Conservation (phyloP, 2,888 invertebrate species). For the Myopa tessellatipennis region DNA sequence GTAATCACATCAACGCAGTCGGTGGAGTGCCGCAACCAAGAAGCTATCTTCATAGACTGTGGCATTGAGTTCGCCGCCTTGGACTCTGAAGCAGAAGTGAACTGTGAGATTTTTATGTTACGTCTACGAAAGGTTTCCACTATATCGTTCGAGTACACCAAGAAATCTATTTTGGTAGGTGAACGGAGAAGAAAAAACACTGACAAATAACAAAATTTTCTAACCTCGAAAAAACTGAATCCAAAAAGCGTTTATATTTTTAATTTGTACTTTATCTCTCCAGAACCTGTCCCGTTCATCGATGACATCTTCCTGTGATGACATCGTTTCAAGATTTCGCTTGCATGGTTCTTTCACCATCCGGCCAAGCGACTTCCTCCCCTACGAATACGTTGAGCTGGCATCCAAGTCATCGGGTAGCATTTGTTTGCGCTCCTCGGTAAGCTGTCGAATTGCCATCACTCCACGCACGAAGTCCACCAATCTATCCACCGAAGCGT, state of each 20-base stretch:
- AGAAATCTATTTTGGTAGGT: constrained; percentile 12
- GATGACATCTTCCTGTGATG: constrained; percentile 52
- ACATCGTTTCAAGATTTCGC: constrained; percentile 63
- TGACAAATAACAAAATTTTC: neutral
- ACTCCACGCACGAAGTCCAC: constrained; percentile 54
- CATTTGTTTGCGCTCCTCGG: constrained; percentile 57
- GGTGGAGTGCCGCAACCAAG: constrained; percentile 59
- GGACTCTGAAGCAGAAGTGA: constrained; percentile 63
- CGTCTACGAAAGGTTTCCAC: constrained; percentile 65
- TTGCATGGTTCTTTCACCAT: constrained; percentile 62
- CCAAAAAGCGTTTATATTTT: neutral
- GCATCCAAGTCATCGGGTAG: constrained; percentile 48
- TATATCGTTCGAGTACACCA: constrained; percentile 52
- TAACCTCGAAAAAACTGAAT: too few relatives aligned
- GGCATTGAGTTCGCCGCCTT: constrained; percentile 62
- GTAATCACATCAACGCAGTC: constrained; percentile 65
- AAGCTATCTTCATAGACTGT: constrained; percentile 62
- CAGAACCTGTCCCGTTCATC: constrained; percentile 30
- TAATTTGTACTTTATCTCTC: neutral
- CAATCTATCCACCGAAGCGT: constrained; percentile 57
- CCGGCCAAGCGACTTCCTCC: constrained; percentile 55
- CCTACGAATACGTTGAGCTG: constrained; percentile 55
- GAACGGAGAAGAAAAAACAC: neutral
- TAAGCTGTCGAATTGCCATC: constrained; percentile 53
- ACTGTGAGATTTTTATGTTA: constrained; percentile 69